Percentiles rank a stretch among this genome's conserved stretches.
These are phyloP conservation scores for Ophioninae sp. DNA, from an alignment of 2,888 invertebrate species.

Conservation along the genomic window DNA sequence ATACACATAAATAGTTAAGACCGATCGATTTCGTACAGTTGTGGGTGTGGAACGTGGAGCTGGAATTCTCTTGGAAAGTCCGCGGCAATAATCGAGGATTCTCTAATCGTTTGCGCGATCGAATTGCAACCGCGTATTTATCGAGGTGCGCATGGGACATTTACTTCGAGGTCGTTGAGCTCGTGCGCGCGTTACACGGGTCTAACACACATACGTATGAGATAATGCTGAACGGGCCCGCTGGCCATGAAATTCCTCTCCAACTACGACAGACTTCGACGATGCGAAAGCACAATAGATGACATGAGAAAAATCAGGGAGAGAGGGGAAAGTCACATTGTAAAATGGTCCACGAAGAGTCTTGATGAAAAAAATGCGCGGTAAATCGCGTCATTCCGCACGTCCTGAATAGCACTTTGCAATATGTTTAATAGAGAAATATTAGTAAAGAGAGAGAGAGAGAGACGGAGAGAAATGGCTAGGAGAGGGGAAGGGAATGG, in stretches of 20 bases:
- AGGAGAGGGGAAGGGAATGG: no score
- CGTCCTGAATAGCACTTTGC: constrained; percentile 47
- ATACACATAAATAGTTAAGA: constrained; percentile 22
- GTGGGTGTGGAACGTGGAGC: constrained; percentile 41
- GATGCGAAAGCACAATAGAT: background rate
- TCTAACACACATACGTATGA: constrained; percentile 48
- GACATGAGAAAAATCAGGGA: background rate
- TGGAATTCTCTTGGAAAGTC: constrained; percentile 49
- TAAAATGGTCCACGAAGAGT: constrained; percentile 16
- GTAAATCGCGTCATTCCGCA: constrained; percentile 45
- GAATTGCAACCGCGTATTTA: constrained; percentile 54
- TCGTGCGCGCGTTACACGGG: constrained; percentile 13
- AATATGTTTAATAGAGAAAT: constrained; percentile 50
- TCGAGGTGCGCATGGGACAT: constrained; percentile 42
- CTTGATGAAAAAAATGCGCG: constrained; percentile 6
- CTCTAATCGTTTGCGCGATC: constrained; percentile 33
- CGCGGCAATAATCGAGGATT: constrained; percentile 32
- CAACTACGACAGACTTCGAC: constrained; percentile 35
- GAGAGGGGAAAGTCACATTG: constrained; percentile 9
- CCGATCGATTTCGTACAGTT: constrained; percentile 35
- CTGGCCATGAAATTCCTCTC: constrained; percentile 55
- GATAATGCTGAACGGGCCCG: constrained; percentile 2
- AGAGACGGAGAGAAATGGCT: constrained; percentile 5
- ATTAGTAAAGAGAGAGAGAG: constrained; percentile 2
- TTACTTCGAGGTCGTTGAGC: constrained; percentile 56